A percentile compares a stretch with the other conserved stretches of the same genome.
These are phyloP conservation scores for Pristionchus entomophagus DNA, from an alignment of 2,888 invertebrate species.

Conservation along the genomic window DNA sequence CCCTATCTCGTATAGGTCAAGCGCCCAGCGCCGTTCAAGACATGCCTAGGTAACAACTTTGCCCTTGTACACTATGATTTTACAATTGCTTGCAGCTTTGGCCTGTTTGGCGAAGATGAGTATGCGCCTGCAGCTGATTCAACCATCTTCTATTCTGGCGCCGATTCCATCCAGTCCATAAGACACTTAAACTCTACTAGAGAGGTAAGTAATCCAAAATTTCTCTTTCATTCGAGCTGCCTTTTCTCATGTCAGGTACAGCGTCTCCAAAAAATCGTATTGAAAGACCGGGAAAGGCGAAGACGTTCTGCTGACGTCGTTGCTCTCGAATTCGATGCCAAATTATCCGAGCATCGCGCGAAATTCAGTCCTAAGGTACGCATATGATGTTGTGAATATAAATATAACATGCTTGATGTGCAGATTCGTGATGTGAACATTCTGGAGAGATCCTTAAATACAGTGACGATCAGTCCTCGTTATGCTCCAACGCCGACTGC, in stretches of 20 bases:
- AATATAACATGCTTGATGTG: not conserved
- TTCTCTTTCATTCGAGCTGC: not conserved
- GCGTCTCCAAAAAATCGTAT: not conserved
- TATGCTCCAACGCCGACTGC: not conserved
- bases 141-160: not conserved
- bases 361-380: constrained; percentile 23
- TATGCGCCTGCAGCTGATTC: not conserved
- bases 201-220: not conserved
- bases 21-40: no score
- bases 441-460: constrained; percentile 10
- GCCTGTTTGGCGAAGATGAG: constrained; percentile 8
- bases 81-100: not conserved
- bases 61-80: not conserved
- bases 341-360: not conserved
- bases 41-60: not conserved
- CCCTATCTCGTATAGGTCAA: no score
- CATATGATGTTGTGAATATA: no score
- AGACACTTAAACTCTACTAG: constrained; percentile 4
- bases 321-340: constrained; percentile 12
- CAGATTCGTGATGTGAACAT: not conserved
- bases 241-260: not conserved
- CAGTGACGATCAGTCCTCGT: not conserved
- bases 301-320: not conserved
- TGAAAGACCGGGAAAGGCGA: not conserved
- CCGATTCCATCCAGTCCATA: not conserved